These are phyloP conservation scores for Chelonoidis abingdonii DNA, from an alignment of 2,113 vertebrate species.

Conservation along the genomic window DNA sequence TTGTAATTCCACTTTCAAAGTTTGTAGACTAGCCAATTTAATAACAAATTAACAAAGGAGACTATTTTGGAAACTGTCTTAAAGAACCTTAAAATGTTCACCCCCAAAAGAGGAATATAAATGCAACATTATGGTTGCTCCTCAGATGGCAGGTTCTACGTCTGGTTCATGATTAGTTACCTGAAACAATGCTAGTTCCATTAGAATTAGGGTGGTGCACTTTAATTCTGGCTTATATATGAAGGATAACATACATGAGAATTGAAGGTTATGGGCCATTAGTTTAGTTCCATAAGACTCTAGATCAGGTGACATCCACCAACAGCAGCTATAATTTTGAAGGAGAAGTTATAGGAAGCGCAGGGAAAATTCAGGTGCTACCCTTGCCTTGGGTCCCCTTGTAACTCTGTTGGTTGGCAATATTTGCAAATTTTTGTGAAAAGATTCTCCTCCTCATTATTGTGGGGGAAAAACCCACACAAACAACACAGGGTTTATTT, in stretches of 20 bases:
- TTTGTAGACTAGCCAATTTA: not conserved
- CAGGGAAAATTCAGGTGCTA: fast-evolving
- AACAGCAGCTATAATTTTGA: not conserved
- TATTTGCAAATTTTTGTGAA: not conserved
- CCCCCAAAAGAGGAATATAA: not conserved
- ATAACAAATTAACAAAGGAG: not conserved
- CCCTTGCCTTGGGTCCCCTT: not conserved
- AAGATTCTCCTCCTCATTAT: fast-evolving
- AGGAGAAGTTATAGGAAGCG: not conserved
- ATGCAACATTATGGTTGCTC: not conserved
- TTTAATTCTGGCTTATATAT: not conserved
- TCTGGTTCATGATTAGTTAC: not conserved
- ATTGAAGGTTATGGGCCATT: not conserved
- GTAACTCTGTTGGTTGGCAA: not conserved
- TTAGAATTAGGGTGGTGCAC: not conserved
- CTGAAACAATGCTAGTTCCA: not conserved
- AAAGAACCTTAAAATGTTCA: not conserved
- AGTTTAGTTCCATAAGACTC: not conserved
- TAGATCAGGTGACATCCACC: not conserved
- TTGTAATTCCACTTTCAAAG: not conserved
- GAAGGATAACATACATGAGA: not conserved
- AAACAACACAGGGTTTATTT: not conserved
- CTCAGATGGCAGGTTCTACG: not conserved
- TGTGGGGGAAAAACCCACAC: not conserved
- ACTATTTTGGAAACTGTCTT: not conserved